Evolutionary conservation across 2,797 vertebrate species (phyloP), one percentile per base, ranked within the genome.

Genomic region (Crypturellus tataupa): DNA sequence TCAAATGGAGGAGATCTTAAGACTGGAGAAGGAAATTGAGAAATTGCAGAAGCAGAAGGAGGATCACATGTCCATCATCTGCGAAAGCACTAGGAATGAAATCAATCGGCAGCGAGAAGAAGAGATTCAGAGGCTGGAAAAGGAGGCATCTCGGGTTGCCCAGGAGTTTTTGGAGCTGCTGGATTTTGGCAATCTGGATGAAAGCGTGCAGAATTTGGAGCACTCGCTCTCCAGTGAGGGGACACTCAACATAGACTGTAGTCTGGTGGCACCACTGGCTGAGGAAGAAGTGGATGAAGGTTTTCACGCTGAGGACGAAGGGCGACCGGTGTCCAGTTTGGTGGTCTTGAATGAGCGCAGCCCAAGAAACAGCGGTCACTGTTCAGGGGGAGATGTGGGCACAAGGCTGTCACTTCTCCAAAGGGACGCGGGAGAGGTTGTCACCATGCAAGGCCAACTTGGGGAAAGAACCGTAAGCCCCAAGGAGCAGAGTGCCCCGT

Each of bases 1-100:
- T 86, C 99, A 99, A 97, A 99, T 99, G 99, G 98, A 99, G 96
- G 98, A 99, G 97, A 99, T 99, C 94, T 97, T 98, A 90, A 98
- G 98, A 12, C 97, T 99, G 80, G 99, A 99, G 97, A 98, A 98
- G 85, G 99, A 99, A 97, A 99, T 99, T 21, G 99, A 99, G 92
- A 98, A 98, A 12, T 95, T 99, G 86, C 99, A 99, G 97, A 98
- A 97, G 79, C 98, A 99, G 96, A 98, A 98, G 31, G 98, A 98
- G 55, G 98, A 99, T 49, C 98, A 98, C 29, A 98, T 98, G 79
- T 98, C 98, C 46, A 97, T 98, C 42, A 96, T 98, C 10, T 98
- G 98, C 12, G 98, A 98, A 95, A 98, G 98, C 51, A 98, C 98
- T 27, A 98, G 98, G 64, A 98, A 98, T 53, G 98, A 99, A 96